Evolutionary conservation across 2,113 vertebrate genomes (phyloP).

Genomic region (Condylura cristata): DNA sequence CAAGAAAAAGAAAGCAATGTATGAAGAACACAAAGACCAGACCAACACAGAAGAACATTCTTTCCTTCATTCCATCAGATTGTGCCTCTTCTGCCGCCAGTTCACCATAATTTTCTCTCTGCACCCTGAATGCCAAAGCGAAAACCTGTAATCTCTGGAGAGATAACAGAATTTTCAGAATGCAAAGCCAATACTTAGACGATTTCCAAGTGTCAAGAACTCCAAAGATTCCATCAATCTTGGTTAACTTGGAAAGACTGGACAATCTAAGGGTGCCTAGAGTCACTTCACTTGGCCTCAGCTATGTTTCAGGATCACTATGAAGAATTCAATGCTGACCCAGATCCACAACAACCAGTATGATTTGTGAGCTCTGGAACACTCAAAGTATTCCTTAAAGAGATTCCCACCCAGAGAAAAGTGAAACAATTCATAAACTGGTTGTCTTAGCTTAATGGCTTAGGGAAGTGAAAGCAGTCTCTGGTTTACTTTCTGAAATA

Average conservation of each 20-base stretch:
- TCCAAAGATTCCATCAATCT: constrained; percentile 54
- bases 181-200: constrained; percentile 55
- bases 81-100: constrained; percentile 9
- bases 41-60: not conserved
- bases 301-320: constrained; percentile 48
- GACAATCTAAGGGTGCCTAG: constrained; percentile 27
- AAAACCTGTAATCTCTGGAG: constrained; percentile 60
- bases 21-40: constrained; percentile 8
- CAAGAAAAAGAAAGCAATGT: constrained; percentile 26
- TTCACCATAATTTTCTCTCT: constrained; percentile 43
- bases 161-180: constrained; percentile 54
- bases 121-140: constrained; percentile 50
- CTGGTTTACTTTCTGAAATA: constrained; percentile 48
- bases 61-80: not conserved
- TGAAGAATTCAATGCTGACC: not conserved
- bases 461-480: not conserved
- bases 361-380: constrained; percentile 26
- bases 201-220: constrained; percentile 51
- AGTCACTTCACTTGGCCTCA: not conserved
- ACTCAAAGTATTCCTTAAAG: not conserved
- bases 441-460: not conserved
- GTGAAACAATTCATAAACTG: not conserved
- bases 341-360: not conserved
- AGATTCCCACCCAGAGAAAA: constrained; percentile 34
- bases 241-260: constrained; percentile 33